Evolutionary conservation across 2,797 vertebrate genomes (phyloP).

Genomic region (Eupleurogrammus muticus): DNA sequence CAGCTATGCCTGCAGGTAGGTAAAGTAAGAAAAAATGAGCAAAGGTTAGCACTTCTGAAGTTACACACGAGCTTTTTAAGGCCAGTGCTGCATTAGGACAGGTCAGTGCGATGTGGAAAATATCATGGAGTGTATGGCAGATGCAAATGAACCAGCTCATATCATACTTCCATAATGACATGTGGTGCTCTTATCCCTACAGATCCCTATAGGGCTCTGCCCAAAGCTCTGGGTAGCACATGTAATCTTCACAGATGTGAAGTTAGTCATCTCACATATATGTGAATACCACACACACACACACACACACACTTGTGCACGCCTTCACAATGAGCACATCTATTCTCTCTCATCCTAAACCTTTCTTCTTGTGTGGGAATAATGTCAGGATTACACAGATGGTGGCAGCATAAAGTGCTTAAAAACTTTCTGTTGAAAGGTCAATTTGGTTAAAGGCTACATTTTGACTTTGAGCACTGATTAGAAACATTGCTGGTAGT

Average conservation of each 20-base stretch:
- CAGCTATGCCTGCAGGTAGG: constrained; percentile 38
- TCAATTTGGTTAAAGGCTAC: constrained; percentile 14
- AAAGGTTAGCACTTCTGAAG: constrained; percentile 20
- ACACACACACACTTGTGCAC: constrained; percentile 8
- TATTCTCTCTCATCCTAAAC: constrained; percentile 11
- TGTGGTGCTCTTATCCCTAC: constrained; percentile 64
- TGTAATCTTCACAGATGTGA: constrained; percentile 69
- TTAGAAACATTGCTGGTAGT: background rate
- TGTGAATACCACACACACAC: constrained; percentile 19
- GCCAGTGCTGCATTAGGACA: background rate
- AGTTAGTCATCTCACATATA: constrained; percentile 52
- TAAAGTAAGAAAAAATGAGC: constrained; percentile 30
- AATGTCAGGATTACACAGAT: constrained; percentile 7
- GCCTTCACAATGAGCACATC: constrained; percentile 25
- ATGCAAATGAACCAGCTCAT: constrained; percentile 71
- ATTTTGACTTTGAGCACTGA: constrained; percentile 6
- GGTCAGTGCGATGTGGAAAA: constrained; percentile 47
- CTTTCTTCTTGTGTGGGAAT: constrained; percentile 24
- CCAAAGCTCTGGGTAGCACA: constrained; percentile 64
- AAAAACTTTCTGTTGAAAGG: constrained; percentile 16
- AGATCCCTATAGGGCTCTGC: constrained; percentile 62
- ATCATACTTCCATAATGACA: constrained; percentile 69
- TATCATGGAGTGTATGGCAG: constrained; percentile 43
- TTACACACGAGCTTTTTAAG: background rate
- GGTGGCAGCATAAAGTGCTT: background rate